phyloP scores from a whole-genome alignment of 2,888 invertebrate species.

The Eretmocerus hayati region DNA sequence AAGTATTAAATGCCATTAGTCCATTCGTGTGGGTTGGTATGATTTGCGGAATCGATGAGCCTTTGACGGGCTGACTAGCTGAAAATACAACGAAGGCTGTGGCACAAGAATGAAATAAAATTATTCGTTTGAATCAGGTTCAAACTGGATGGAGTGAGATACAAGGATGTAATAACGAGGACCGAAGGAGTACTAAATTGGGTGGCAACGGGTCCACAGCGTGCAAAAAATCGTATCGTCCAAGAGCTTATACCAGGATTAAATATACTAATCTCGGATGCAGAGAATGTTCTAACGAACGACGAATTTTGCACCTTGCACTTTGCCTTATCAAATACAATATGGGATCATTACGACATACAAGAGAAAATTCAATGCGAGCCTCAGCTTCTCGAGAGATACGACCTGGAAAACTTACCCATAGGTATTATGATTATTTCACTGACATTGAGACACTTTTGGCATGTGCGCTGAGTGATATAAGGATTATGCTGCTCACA shows the following conservation, averaged over 20 bases:
- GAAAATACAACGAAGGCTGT: no score
- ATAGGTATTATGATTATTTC: no score
- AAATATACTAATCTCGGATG: slow-evolving; percentile 27
- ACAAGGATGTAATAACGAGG: slow-evolving; percentile 23
- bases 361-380: slow-evolving; percentile 26
- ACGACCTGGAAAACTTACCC: no score
- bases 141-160: slow-evolving; percentile 35
- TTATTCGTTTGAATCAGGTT: slow-evolving; percentile 25
- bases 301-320: slow-evolving; percentile 36
- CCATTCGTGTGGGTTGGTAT: no score
- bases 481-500: no score
- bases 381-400: slow-evolving; percentile 25
- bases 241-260: slow-evolving; percentile 34
- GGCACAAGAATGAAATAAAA: no score
- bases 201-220: slow-evolving; percentile 24
- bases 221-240: slow-evolving; percentile 31
- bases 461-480: no score
- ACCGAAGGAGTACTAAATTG: slow-evolving; percentile 20
- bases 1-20: no score
- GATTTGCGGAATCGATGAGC: no score
- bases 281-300: slow-evolving; percentile 27
- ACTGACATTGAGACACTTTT: no score
- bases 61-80: no score
- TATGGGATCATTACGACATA: slow-evolving; percentile 25
- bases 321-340: slow-evolving; percentile 35